Percentiles rank a stretch among this genome's conserved stretches.
phyloP scores from a whole-genome alignment of 2,113 vertebrate species.

The Oryzias woworae region DNA sequence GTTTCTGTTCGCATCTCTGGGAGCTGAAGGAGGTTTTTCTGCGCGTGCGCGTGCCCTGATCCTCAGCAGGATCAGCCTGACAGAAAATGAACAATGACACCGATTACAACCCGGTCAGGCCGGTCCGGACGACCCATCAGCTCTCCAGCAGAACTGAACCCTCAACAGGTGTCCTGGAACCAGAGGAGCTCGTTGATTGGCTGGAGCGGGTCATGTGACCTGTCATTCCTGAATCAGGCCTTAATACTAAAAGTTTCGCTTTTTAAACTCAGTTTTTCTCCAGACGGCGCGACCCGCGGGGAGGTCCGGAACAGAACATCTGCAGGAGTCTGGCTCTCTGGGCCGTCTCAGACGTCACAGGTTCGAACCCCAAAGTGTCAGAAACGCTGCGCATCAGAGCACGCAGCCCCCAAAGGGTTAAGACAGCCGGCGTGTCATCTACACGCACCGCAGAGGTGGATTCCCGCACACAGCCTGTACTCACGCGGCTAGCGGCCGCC shows the following conservation, averaged over 20 bases:
- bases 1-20: conserved; percentile 18
- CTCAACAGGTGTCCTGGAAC: conserved; percentile 60
- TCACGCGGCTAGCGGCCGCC: conserved; percentile 64
- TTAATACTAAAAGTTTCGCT: conserved; percentile 13
- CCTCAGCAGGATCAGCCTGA: too few species aligned
- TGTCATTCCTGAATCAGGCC: conserved; percentile 24
- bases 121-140: not conserved
- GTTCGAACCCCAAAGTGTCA: too few species aligned
- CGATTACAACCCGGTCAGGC: too few species aligned
- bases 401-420: not conserved
- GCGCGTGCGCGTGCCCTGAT: conserved; percentile 3
- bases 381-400: not conserved
- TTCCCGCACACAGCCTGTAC: conserved; percentile 29
- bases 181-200: conserved; percentile 42
- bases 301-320: too few species aligned
- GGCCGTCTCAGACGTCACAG: too few species aligned
- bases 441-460: not conserved
- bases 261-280: too few species aligned
- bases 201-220: conserved; percentile 50
- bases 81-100: too few species aligned
- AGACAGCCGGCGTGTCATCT: conserved; percentile 15
- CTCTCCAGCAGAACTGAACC: conserved; percentile 1
- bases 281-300: too few species aligned
- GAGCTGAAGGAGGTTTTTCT: conserved; percentile 33
- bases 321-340: too few species aligned